Conservation (phyloP, 2,113 vertebrate species). For the Suricata suricatta region DNA sequence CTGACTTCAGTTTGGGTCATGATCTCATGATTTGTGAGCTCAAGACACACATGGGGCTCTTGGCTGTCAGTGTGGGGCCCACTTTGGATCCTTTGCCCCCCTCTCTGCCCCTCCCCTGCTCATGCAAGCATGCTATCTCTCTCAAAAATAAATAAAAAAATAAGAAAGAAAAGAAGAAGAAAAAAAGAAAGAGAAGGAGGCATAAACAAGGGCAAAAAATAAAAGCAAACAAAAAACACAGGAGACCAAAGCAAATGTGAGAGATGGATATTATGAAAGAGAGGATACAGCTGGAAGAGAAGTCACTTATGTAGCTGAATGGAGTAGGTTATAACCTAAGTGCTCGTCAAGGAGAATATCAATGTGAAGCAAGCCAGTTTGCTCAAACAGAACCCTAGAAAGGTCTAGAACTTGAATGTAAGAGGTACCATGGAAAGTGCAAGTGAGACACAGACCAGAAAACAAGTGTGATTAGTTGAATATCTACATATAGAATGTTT, state of each 20-base stretch:
- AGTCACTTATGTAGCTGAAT: background rate
- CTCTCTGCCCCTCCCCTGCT: no score
- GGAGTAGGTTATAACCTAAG: background rate
- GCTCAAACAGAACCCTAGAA: background rate
- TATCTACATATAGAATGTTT: background rate
- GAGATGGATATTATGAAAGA: background rate
- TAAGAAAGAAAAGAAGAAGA: background rate
- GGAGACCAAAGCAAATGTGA: background rate
- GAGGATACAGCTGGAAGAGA: background rate
- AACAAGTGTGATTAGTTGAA: background rate
- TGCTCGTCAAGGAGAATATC: background rate
- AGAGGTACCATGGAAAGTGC: background rate
- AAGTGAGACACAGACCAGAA: background rate
- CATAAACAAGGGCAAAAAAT: background rate
- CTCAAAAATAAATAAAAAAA: no score
- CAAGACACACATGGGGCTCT: no score
- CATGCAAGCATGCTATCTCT: no score
- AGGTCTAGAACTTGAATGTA: conserved; percentile 14
- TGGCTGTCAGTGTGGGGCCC: no score
- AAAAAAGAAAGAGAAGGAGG: conserved; percentile 40
- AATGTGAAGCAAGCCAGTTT: background rate
- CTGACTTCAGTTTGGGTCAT: no score
- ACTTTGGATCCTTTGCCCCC: no score
- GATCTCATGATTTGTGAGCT: no score
- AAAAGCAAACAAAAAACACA: background rate